phyloP scores from a whole-genome alignment of 2,888 invertebrate genomes.

The Macroteleia sp. region DNA sequence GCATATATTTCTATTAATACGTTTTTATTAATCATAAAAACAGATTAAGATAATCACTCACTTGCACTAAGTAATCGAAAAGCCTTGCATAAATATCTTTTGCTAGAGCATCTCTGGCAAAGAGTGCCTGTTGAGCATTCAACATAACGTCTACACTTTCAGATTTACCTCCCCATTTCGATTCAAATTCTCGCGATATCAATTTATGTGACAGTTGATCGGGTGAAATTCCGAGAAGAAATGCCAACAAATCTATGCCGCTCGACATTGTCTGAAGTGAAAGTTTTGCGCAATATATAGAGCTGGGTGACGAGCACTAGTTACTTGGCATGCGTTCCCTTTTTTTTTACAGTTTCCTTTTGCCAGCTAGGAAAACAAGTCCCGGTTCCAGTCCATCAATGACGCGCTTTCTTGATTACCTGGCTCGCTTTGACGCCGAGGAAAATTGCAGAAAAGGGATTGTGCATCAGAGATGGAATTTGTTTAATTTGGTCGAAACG shows the following conservation, averaged over 20 bases:
- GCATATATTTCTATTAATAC: too few species aligned
- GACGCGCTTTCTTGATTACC: conserved; percentile 24
- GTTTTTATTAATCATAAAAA: too few species aligned
- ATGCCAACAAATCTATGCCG: conserved; percentile 60
- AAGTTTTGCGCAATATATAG: conserved; percentile 81
- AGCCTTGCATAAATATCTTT: conserved; percentile 87
- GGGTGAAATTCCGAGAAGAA: conserved; percentile 62
- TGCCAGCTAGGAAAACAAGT: conserved; percentile 15
- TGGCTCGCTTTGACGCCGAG: conserved; percentile 11
- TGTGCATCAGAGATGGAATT: neutral
- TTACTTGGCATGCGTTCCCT: conserved; percentile 42
- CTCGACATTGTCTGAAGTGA: conserved; percentile 78
- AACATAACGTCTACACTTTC: conserved; percentile 88
- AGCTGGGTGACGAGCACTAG: conserved; percentile 28
- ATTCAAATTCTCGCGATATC: conserved; percentile 87
- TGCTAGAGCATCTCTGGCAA: conserved; percentile 87
- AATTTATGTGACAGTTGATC: conserved; percentile 86
- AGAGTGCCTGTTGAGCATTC: conserved; percentile 87
- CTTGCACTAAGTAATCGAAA: conserved; percentile 87
- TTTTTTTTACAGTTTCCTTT: conserved; percentile 10
- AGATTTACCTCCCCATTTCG: conserved; percentile 88
- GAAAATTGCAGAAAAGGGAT: neutral
- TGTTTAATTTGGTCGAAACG: neutral
- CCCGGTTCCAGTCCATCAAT: conserved; percentile 27
- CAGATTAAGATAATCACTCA: conserved; percentile 68